These are phyloP conservation scores for Pampus argenteus DNA, from an alignment of 2,797 vertebrate species.

Conservation along the genomic window DNA sequence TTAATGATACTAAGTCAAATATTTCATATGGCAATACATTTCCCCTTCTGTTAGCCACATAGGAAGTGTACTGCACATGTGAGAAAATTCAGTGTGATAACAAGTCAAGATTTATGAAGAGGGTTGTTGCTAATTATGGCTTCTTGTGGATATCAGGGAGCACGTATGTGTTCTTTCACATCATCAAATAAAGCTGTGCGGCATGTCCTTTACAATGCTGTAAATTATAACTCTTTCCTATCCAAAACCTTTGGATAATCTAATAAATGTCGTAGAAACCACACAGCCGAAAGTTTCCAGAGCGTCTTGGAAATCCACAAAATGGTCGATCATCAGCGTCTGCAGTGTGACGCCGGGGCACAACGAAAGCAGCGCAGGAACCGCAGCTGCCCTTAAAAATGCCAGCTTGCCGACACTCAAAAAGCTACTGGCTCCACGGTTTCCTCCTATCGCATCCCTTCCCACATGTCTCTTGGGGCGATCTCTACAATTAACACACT, in stretches of 20 bases:
- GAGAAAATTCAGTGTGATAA: conserved; percentile 46
- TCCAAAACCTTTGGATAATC: conserved; percentile 45
- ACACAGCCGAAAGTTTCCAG: conserved; percentile 28
- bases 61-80: conserved; percentile 22
- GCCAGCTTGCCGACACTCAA: conserved; percentile 72
- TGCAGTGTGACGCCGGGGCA: conserved; percentile 53
- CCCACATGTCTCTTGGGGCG: conserved; percentile 71
- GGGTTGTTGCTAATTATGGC: conserved; percentile 65
- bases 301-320: conserved; percentile 49
- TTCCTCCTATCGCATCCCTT: conserved; percentile 75
- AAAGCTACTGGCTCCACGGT: conserved; percentile 59
- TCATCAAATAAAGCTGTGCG: conserved; percentile 59
- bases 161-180: conserved; percentile 45
- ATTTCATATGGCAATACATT: background rate
- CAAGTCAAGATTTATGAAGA: conserved; percentile 63
- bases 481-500: conserved; percentile 83
- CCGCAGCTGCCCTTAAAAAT: conserved; percentile 79
- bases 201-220: conserved; percentile 40
- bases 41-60: conserved; percentile 17
- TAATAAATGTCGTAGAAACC: conserved; percentile 52
- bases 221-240: conserved; percentile 57
- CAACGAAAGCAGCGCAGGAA: conserved; percentile 45
- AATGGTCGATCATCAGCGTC: conserved; percentile 58
- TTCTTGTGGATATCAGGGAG: conserved; percentile 46
- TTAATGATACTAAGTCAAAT: background rate